phyloP scores from a whole-genome alignment of 2,113 vertebrate genomes.

The Elephantulus edwardii region DNA sequence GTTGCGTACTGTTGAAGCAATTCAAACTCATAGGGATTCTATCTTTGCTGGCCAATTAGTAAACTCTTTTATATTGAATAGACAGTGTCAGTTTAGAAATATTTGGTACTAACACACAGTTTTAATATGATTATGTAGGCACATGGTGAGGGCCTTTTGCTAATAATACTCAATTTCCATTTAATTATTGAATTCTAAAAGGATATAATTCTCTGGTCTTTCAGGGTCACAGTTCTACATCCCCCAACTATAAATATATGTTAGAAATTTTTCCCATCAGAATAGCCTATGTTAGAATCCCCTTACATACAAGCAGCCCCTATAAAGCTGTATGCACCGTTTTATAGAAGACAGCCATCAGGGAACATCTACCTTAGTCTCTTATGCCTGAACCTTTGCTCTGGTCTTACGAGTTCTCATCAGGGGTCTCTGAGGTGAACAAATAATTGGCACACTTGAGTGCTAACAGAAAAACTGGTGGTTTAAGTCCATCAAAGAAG shows the following conservation, averaged over 20 bases:
- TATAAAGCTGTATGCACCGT: neutral
- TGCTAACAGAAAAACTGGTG: neutral
- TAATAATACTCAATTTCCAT: neutral
- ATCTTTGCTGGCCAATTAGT: neutral
- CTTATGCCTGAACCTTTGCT: slow-evolving; percentile 20
- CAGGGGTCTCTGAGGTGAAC: neutral
- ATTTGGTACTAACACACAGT: neutral
- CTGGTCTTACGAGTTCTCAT: neutral
- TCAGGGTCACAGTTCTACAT: neutral
- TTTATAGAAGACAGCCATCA: neutral
- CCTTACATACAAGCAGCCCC: neutral
- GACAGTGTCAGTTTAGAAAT: neutral
- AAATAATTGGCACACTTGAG: neutral
- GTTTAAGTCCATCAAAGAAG: neutral
- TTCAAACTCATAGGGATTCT: neutral
- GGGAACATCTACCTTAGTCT: neutral
- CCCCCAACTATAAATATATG: neutral
- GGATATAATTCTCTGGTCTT: neutral
- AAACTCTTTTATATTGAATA: neutral
- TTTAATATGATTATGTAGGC: neutral
- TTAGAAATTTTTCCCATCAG: slow-evolving; percentile 13
- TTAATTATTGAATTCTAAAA: neutral
- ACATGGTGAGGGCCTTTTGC: neutral
- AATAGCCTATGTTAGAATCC: neutral
- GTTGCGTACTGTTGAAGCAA: neutral